phyloP scores from a whole-genome alignment of 2,888 invertebrate genomes.

The Eupithecia centaureata region DNA sequence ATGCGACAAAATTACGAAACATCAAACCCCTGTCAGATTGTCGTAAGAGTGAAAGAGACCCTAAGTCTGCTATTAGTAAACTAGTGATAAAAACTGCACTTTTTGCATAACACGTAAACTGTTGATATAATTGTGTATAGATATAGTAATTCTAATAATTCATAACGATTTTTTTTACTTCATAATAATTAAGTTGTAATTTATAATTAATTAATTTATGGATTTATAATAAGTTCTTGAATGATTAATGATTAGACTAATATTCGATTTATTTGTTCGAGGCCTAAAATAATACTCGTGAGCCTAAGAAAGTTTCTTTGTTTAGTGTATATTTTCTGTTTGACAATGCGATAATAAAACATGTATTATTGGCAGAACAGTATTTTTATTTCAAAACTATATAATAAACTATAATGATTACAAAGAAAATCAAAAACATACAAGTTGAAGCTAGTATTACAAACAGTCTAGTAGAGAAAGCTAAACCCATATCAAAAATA shows the following conservation, averaged over 20 bases:
- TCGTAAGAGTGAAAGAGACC: slow-evolving; percentile 8
- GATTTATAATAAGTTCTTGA: slow-evolving; percentile 36
- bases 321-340: slow-evolving; percentile 58
- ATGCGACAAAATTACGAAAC: not conserved
- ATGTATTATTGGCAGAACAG: slow-evolving; percentile 64
- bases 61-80: slow-evolving; percentile 39
- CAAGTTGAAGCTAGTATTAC: too few relatives aligned
- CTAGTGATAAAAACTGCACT: slow-evolving; percentile 69
- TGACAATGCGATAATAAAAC: slow-evolving; percentile 79
- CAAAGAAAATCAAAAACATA: too few relatives aligned
- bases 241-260: slow-evolving; percentile 28
- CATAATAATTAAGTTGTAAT: slow-evolving; percentile 45
- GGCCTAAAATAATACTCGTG: slow-evolving; percentile 46
- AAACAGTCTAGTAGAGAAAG: too few relatives aligned
- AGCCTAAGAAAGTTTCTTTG: slow-evolving; percentile 45
- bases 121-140: slow-evolving; percentile 78
- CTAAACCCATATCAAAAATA: too few relatives aligned
- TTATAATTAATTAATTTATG: slow-evolving; percentile 42
- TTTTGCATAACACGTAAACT: slow-evolving; percentile 78
- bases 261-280: slow-evolving; percentile 35
- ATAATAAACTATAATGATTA: too few relatives aligned
- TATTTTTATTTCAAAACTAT: slow-evolving; percentile 6
- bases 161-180: slow-evolving; percentile 55
- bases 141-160: slow-evolving; percentile 70
- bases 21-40: not conserved